Evolutionary conservation across 2,113 vertebrate species (phyloP).

Genomic region (Scopus umbretta): DNA sequence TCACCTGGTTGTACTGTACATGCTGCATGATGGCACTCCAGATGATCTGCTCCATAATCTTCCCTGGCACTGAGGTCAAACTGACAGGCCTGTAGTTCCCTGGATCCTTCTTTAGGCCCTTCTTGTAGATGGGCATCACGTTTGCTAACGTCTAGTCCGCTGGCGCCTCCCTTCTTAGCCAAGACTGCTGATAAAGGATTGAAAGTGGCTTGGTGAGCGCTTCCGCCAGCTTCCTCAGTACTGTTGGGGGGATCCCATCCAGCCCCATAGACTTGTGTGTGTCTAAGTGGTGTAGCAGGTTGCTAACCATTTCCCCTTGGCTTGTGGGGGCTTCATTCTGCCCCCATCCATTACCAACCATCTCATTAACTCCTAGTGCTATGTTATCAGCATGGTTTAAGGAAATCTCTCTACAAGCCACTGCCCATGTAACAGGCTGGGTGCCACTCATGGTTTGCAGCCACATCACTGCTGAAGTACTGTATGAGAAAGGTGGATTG

Average conservation of each 20-base stretch:
- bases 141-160: neutral
- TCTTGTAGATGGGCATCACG: neutral
- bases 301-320: neutral
- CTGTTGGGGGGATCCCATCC: neutral
- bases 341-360: neutral
- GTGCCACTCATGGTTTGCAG: neutral
- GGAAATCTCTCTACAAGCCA: neutral
- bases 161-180: neutral
- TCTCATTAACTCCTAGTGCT: neutral
- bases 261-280: neutral
- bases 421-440: neutral
- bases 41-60: neutral
- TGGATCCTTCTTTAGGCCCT: neutral
- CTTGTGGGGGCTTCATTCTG: neutral
- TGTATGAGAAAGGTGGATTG: fast-evolving
- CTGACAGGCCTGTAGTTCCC: neutral
- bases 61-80: neutral
- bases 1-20: neutral
- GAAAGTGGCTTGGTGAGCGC: neutral
- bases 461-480: neutral
- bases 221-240: neutral
- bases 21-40: neutral
- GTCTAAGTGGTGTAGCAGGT: neutral
- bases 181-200: neutral
- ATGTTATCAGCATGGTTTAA: neutral